A percentile compares a stretch with the other conserved stretches of the same genome.
Conservation (phyloP, 35 echinoderm and acorn worm species). For the Amphiura filiformis region DNA sequence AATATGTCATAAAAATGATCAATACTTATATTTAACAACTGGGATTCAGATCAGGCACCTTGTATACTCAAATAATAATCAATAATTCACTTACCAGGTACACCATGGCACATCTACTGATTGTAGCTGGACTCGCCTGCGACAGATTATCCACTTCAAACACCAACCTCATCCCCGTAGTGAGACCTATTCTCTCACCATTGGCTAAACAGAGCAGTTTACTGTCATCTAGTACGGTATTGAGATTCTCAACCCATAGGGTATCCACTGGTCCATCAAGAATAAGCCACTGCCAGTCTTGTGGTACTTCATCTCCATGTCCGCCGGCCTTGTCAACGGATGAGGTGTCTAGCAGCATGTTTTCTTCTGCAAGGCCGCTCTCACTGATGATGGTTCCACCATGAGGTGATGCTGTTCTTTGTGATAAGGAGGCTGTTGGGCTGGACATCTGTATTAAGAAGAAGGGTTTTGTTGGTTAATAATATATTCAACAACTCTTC, state of each 20-base stretch:
- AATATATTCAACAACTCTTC: too few species aligned
- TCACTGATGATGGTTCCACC: not conserved
- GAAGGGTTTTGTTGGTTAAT: not conserved
- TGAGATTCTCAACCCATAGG: constrained; percentile 96
- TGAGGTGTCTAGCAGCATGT: constrained; percentile 15
- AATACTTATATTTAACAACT: too few species aligned
- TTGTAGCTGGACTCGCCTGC: constrained; percentile 96
- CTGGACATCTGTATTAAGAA: constrained; percentile 19
- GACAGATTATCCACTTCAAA: constrained; percentile 99
- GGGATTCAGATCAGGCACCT: too few species aligned
- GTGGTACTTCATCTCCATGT: constrained; percentile 56
- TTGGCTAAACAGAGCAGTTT: constrained; percentile 93
- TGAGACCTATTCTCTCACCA: constrained; percentile 88
- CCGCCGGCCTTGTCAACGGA: not conserved
- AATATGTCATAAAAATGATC: too few species aligned
- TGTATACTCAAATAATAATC: too few species aligned
- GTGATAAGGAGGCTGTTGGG: constrained; percentile 20
- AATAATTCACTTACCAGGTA: constrained; percentile 72
- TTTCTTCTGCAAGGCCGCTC: constrained; percentile 8
- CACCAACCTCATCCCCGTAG: constrained; percentile 81
- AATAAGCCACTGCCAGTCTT: constrained; percentile 92
- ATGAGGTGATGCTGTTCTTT: constrained; percentile 22
- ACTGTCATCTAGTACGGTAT: constrained; percentile 91
- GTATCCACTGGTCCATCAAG: constrained; percentile 97
- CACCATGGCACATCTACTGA: constrained; percentile 99